Evolutionary conservation across 2,888 invertebrate genomes (phyloP).

Genomic region (Tromatobia lineatoria): DNA sequence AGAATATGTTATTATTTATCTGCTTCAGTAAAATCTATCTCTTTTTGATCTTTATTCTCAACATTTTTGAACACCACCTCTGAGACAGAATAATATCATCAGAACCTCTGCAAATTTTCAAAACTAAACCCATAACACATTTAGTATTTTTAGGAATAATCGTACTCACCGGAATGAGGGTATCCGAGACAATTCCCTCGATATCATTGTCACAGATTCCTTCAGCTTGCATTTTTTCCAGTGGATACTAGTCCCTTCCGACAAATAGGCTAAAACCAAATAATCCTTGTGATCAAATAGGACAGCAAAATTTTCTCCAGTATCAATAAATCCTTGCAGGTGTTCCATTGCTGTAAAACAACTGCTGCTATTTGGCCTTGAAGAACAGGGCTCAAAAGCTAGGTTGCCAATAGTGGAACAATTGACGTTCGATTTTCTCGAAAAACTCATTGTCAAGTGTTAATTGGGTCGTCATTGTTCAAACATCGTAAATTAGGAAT

Average conservation of each 20-base stretch:
- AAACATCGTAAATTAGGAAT: constrained; percentile 9
- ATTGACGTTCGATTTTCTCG: constrained; percentile 14
- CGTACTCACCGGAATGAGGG: constrained; percentile 85
- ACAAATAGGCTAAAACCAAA: constrained; percentile 74
- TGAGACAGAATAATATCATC: background rate
- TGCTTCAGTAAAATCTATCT: background rate
- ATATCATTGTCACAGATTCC: constrained; percentile 83
- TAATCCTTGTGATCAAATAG: constrained; percentile 67
- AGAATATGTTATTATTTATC: background rate
- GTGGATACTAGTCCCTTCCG: constrained; percentile 67
- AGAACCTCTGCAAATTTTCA: background rate
- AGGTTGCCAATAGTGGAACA: constrained; percentile 16
- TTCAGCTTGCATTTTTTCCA: constrained; percentile 82
- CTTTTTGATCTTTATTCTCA: background rate
- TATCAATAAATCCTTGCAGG: constrained; percentile 60
- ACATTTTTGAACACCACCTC: too few species aligned
- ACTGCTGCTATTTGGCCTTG: constrained; percentile 73
- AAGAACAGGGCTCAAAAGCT: constrained; percentile 56
- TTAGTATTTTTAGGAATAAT: background rate
- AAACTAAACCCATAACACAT: background rate
- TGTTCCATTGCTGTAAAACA: constrained; percentile 67
- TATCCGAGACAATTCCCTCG: constrained; percentile 82
- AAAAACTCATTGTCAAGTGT: constrained; percentile 1
- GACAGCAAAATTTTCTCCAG: constrained; percentile 54
- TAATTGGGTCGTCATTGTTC: background rate